Evolutionary conservation across 1,140 invertebrate genomes (phyloP).

Genomic region (Lepidurus packardi): DNA sequence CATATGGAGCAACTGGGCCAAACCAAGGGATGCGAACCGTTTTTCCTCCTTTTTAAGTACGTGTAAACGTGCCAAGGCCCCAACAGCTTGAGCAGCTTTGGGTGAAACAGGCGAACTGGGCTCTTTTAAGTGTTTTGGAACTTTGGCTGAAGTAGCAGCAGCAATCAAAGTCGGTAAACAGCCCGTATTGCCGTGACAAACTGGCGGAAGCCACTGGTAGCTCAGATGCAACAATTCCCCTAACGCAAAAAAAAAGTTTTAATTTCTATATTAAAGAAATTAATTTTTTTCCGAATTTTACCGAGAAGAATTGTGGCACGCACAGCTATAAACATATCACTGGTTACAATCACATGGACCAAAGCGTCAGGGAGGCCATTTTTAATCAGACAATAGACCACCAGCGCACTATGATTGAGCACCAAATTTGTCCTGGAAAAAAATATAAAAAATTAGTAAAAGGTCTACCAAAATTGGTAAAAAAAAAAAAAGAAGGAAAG

Average conservation of each 20-base stretch:
- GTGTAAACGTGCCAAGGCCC: conserved; percentile 16
- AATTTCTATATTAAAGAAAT: neutral
- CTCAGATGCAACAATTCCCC: conserved; percentile 36
- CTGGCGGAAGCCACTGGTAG: conserved; percentile 10
- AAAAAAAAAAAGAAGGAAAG: neutral
- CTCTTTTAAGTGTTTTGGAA: neutral
- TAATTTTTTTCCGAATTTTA: conserved; percentile 37
- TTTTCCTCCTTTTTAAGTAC: conserved; percentile 28
- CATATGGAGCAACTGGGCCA: neutral
- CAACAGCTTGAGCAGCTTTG: conserved; percentile 33
- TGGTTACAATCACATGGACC: conserved; percentile 82
- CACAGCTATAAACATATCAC: conserved; percentile 81
- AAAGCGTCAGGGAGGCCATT: conserved; percentile 79
- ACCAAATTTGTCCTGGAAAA: conserved; percentile 72
- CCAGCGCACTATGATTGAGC: conserved; percentile 81
- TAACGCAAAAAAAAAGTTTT: conserved; percentile 6
- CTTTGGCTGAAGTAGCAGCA: conserved; percentile 17
- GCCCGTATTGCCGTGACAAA: conserved; percentile 6
- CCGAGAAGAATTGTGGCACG: conserved; percentile 81
- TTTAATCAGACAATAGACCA: conserved; percentile 80
- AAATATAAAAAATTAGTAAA: conserved; percentile 36
- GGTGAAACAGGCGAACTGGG: conserved; percentile 27
- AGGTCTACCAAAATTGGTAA: neutral
- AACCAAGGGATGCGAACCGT: conserved; percentile 35
- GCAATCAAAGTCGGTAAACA: conserved; percentile 22